A percentile compares a stretch with the other conserved stretches of the same genome.
Conservation (phyloP, 2,888 invertebrate genomes). For the Xiphydria camelus region DNA sequence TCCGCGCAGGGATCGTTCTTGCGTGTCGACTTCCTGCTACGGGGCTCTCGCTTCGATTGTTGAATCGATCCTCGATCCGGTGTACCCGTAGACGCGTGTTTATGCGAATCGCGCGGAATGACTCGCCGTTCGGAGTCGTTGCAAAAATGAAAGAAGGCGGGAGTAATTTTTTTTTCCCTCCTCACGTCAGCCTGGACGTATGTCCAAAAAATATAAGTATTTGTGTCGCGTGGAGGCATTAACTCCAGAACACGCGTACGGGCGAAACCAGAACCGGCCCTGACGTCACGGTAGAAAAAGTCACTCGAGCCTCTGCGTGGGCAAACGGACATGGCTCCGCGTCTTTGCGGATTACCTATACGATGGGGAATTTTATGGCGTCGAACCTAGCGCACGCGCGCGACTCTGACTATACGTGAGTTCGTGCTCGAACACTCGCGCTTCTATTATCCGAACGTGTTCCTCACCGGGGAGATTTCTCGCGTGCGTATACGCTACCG, state of each 20-base stretch:
- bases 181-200: no score
- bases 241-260: slow-evolving; percentile 4
- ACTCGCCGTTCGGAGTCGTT: no score
- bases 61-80: background rate
- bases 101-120: no score
- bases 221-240: no score
- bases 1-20: background rate
- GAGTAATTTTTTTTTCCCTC: no score
- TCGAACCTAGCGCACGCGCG: background rate
- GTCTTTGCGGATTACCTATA: slow-evolving; percentile 16
- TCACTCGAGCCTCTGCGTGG: slow-evolving; percentile 18
- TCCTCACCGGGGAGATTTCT: no score
- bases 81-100: no score
- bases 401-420: background rate
- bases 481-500: no score
- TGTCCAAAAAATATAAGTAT: no score
- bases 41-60: background rate
- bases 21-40: slow-evolving; percentile 3
- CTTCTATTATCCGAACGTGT: no score
- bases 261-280: slow-evolving; percentile 5
- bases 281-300: slow-evolving; percentile 22
- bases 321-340: slow-evolving; percentile 21
- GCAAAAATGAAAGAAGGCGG: no score
- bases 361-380: slow-evolving; percentile 21
- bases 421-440: background rate